Evolutionary conservation across 2,113 vertebrate genomes (phyloP).

Genomic region (Trichomycterus rosablanca): DNA sequence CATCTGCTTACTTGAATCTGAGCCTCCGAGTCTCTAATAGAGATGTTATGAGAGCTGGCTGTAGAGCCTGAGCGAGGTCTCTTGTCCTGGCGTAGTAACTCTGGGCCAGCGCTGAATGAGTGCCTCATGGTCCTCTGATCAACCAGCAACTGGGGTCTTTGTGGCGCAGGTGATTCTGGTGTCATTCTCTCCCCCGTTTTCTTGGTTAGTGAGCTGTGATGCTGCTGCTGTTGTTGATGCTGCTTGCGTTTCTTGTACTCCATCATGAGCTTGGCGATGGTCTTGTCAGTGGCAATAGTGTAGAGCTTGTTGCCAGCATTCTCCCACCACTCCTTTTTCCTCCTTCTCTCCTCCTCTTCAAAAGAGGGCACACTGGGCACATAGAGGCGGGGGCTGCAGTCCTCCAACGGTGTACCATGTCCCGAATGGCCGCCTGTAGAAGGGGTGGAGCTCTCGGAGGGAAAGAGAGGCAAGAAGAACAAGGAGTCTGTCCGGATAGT

Average conservation of each 20-base stretch:
- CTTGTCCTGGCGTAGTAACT: conserved; percentile 86
- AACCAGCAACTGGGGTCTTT: conserved; percentile 85
- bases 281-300: conserved; percentile 89
- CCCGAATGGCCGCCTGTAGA: conserved; percentile 76
- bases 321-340: conserved; percentile 96
- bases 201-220: conserved; percentile 74
- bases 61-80: conserved; percentile 87
- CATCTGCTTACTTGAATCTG: conserved; percentile 84
- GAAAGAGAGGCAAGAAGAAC: conserved; percentile 86
- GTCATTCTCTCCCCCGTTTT: conserved; percentile 74
- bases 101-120: conserved; percentile 89
- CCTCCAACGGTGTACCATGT: conserved; percentile 83
- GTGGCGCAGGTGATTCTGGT: conserved; percentile 72
- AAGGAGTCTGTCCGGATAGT: conserved; percentile 69
- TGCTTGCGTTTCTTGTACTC: conserved; percentile 93
- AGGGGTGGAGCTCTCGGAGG: conserved; percentile 83
- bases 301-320: conserved; percentile 90
- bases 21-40: conserved; percentile 81
- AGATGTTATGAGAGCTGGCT: conserved; percentile 81
- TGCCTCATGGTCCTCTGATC: conserved; percentile 88
- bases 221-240: conserved; percentile 63
- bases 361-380: conserved; percentile 54
- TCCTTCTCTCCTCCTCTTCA: conserved; percentile 70
- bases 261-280: conserved; percentile 87
- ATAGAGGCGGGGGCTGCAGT: conserved; percentile 69